phyloP scores from a whole-genome alignment of 2,797 vertebrate species.

The Eutrigla gurnardus region DNA sequence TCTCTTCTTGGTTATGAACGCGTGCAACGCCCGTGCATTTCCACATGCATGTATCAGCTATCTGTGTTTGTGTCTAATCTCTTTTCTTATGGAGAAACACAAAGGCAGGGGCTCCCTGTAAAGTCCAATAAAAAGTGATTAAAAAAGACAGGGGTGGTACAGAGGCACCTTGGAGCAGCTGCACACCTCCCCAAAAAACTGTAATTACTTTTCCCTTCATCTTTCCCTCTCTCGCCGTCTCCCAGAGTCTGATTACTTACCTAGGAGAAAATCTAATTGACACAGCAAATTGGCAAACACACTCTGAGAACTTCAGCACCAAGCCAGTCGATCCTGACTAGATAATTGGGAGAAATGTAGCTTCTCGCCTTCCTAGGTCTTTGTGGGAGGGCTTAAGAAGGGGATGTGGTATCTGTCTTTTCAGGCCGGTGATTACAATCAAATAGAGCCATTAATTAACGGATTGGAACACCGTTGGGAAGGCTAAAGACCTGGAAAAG shows the following conservation, averaged over 20 bases:
- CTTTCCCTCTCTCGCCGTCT: conserved; percentile 58
- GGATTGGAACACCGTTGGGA: conserved; percentile 63
- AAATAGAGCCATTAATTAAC: conserved; percentile 77
- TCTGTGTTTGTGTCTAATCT: conserved; percentile 58
- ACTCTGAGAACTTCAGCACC: conserved; percentile 71
- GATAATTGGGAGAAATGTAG: conserved; percentile 77
- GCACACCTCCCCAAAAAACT: conserved; percentile 68
- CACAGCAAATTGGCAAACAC: conserved; percentile 82
- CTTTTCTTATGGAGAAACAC: conserved; percentile 49
- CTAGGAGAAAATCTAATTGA: conserved; percentile 83
- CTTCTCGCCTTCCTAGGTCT: conserved; percentile 58
- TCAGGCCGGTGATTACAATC: conserved; percentile 74
- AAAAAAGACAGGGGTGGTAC: conserved; percentile 69
- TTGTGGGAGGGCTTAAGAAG: conserved; percentile 65
- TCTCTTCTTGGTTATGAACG: conserved; percentile 5
- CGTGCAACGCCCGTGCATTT: conserved; percentile 18
- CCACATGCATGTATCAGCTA: conserved; percentile 25
- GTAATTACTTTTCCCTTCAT: conserved; percentile 80
- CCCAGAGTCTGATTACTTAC: conserved; percentile 79
- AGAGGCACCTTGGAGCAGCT: conserved; percentile 62
- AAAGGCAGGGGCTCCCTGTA: conserved; percentile 52
- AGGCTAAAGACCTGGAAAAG: conserved; percentile 54
- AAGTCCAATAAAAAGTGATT: conserved; percentile 75
- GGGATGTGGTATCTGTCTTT: conserved; percentile 73
- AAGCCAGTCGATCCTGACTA: conserved; percentile 67